Conservation (phyloP, 2,888 invertebrate genomes). For the Campoletis raptor region DNA sequence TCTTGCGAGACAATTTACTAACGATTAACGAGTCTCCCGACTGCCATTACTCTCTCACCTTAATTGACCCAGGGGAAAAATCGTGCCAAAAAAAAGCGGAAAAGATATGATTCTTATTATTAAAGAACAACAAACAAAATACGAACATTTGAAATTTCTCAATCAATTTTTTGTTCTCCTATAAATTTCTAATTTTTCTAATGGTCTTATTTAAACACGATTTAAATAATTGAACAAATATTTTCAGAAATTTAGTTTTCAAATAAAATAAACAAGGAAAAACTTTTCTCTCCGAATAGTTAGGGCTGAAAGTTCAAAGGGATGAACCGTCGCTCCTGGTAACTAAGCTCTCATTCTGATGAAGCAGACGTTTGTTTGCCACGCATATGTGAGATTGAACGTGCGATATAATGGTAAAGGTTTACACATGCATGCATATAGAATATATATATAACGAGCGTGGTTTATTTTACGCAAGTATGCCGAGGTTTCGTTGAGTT, state of each 20-base stretch:
- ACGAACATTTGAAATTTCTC: background rate
- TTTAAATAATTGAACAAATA: no score
- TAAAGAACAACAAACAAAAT: background rate
- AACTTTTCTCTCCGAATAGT: background rate
- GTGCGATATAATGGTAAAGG: background rate
- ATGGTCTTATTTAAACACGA: no score
- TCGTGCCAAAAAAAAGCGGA: background rate
- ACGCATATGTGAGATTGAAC: background rate
- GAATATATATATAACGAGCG: background rate
- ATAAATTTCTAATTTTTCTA: no score
- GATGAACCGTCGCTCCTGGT: background rate
- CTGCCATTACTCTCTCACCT: background rate
- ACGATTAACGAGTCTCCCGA: conserved; percentile 32
- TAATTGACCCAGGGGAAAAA: background rate
- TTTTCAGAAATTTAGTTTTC: no score
- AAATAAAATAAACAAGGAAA: no score
- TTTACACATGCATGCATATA: background rate
- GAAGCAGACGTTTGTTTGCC: background rate
- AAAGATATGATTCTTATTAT: background rate
- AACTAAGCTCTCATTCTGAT: background rate
- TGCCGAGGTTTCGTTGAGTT: conserved; percentile 77
- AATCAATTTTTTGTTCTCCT: no score
- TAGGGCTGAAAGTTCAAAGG: background rate
- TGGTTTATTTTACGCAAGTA: conserved; percentile 55
- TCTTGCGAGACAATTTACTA: conserved; percentile 10